phyloP scores from a whole-genome alignment of 2,888 invertebrate genomes.

The Torymus texanus region DNA sequence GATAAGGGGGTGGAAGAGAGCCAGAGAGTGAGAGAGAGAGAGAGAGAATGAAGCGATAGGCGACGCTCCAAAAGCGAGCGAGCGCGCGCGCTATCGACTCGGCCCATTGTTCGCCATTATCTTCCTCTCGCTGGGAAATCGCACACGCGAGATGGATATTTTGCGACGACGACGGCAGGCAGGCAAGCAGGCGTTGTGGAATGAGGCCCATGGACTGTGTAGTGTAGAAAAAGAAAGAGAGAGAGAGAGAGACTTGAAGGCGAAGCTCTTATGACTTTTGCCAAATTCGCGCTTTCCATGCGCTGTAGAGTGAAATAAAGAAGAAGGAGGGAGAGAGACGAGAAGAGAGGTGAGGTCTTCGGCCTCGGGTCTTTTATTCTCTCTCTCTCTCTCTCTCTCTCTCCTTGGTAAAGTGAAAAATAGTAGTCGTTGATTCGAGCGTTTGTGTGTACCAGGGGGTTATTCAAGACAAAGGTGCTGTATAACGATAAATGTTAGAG shows the following conservation, averaged over 20 bases:
- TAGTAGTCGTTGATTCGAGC: background rate
- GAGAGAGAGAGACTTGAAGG: too few relatives aligned
- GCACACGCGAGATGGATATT: conserved; percentile 34
- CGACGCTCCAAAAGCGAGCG: conserved; percentile 42
- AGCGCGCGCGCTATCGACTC: conserved; percentile 31
- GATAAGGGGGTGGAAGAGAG: background rate
- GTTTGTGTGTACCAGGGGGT: background rate
- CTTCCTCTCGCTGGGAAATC: conserved; percentile 36
- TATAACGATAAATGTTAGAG: too few relatives aligned
- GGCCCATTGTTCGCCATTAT: conserved; percentile 48
- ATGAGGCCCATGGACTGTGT: too few relatives aligned
- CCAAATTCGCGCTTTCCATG: conserved; percentile 21
- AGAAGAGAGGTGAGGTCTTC: background rate
- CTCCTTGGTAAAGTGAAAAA: background rate
- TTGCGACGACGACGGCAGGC: background rate
- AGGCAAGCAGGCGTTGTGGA: too few relatives aligned
- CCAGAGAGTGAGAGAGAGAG: conserved; percentile 17
- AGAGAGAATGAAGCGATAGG: conserved; percentile 36
- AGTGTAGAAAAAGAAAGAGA: too few relatives aligned
- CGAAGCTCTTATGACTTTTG: conserved; percentile 12
- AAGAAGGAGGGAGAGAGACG: too few relatives aligned
- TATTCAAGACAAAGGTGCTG: too few relatives aligned
- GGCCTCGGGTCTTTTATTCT: conserved; percentile 1
- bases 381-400: background rate
- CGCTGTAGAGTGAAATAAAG: too few relatives aligned